These are phyloP conservation scores for Proisotoma minuta DNA, from an alignment of 2,888 invertebrate genomes.

Conservation along the genomic window DNA sequence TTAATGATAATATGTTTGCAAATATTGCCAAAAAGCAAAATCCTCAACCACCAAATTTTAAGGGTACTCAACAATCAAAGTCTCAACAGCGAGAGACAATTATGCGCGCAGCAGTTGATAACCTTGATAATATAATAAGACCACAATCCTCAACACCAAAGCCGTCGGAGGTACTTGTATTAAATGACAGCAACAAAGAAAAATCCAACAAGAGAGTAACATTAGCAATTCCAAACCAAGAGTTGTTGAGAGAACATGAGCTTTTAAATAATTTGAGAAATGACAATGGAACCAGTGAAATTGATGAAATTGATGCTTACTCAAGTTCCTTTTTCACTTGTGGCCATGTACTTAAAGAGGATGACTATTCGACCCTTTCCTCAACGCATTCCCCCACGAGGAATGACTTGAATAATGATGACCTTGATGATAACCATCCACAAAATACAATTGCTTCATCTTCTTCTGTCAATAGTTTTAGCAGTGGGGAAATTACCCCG, in stretches of 20 bases:
- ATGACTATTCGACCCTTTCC: slow-evolving; percentile 44
- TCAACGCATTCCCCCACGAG: slow-evolving; percentile 37
- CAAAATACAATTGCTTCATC: background rate
- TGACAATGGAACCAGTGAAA: slow-evolving; percentile 18
- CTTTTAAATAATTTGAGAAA: slow-evolving; percentile 16
- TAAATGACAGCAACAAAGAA: background rate
- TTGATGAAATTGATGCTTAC: slow-evolving; percentile 27
- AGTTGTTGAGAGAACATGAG: slow-evolving; percentile 15
- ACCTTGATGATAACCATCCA: slow-evolving; percentile 14
- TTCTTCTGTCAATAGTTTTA: background rate
- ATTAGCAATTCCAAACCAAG: slow-evolving; percentile 23
- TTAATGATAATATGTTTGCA: background rate
- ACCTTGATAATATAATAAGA: slow-evolving; percentile 30
- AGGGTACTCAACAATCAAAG: no score
- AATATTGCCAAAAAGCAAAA: slow-evolving; percentile 20
- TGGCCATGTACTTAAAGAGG: slow-evolving; percentile 37
- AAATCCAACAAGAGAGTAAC: slow-evolving; percentile 31
- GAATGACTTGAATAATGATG: slow-evolving; percentile 21
- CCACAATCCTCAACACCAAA: slow-evolving; percentile 10
- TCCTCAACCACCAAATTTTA: slow-evolving; percentile 23
- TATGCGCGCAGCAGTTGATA: slow-evolving; percentile 31
- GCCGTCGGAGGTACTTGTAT: background rate
- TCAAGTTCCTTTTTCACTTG: slow-evolving; percentile 37
- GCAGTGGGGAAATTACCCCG: background rate
- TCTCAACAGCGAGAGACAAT: slow-evolving; percentile 10